These are phyloP conservation scores for Amazona guildingii DNA, from an alignment of 2,113 vertebrate genomes.

Conservation along the genomic window DNA sequence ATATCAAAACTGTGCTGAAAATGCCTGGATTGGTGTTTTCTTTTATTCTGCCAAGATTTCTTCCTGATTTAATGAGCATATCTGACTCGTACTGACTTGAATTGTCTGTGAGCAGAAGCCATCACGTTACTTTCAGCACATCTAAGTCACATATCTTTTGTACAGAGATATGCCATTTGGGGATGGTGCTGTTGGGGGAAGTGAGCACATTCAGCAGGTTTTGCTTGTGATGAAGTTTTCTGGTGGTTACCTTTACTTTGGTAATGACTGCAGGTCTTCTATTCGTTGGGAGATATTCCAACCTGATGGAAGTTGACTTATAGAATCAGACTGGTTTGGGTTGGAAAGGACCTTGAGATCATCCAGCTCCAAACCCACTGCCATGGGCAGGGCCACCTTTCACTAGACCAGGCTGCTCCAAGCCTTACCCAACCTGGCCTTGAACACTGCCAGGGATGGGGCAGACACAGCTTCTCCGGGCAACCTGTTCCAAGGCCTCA, in stretches of 20 bases:
- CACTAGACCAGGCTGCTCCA: neutral
- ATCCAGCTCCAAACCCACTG: neutral
- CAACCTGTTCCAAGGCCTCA: neutral
- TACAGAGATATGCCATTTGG: neutral
- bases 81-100: neutral
- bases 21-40: neutral
- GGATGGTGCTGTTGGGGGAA: neutral
- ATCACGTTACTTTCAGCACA: neutral
- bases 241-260: neutral
- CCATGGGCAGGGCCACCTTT: neutral
- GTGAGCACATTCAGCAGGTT: neutral
- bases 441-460: neutral
- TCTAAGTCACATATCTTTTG: neutral
- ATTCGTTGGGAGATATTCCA: neutral
- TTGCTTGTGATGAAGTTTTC: neutral
- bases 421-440: neutral
- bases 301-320: neutral
- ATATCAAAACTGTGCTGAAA: neutral
- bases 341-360: neutral
- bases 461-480: neutral
- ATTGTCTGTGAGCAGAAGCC: neutral
- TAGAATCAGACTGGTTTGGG: neutral
- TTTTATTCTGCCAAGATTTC: neutral
- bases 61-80: neutral
- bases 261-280: neutral